Conservation (phyloP, 2,888 invertebrate genomes). For the Eucera pruinosa region DNA sequence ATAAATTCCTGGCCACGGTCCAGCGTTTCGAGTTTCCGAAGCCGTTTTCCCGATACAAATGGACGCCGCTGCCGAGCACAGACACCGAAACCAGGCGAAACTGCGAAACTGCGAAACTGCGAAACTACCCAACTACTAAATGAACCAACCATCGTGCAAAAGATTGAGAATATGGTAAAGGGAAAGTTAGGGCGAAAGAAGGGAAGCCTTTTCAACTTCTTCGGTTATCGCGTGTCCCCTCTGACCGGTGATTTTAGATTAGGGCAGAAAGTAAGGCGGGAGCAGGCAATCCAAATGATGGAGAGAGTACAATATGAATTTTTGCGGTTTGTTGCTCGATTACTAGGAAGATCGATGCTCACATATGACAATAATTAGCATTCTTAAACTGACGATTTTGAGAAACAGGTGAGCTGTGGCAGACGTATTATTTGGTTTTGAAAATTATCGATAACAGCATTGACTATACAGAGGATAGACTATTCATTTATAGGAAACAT, state of each 20-base stretch:
- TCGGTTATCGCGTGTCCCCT: constrained; percentile 11
- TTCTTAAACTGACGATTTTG: too few relatives aligned
- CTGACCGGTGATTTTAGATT: constrained; percentile 24
- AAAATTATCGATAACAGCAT: too few relatives aligned
- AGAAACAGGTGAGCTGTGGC: too few relatives aligned
- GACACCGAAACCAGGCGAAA: constrained; percentile 67
- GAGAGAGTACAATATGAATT: too few relatives aligned
- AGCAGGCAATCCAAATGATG: too few relatives aligned
- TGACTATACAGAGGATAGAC: too few relatives aligned
- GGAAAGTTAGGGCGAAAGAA: neutral
- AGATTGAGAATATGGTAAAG: constrained; percentile 14
- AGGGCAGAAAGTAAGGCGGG: neutral
- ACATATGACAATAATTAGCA: too few relatives aligned
- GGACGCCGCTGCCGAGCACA: constrained; percentile 63
- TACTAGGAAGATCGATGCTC: too few relatives aligned
- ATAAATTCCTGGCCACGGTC: constrained; percentile 80
- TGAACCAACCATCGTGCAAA: constrained; percentile 50
- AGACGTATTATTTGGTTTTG: too few relatives aligned
- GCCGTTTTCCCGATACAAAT: constrained; percentile 77
- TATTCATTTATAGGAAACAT: too few relatives aligned
- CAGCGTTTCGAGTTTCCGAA: constrained; percentile 74
- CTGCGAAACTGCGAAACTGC: constrained; percentile 75
- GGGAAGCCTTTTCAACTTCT: constrained; percentile 8
- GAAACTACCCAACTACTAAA: constrained; percentile 62
- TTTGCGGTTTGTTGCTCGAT: too few relatives aligned